phyloP scores from a whole-genome alignment of 2,113 vertebrate genomes.

The Brienomyrus brachyistius region DNA sequence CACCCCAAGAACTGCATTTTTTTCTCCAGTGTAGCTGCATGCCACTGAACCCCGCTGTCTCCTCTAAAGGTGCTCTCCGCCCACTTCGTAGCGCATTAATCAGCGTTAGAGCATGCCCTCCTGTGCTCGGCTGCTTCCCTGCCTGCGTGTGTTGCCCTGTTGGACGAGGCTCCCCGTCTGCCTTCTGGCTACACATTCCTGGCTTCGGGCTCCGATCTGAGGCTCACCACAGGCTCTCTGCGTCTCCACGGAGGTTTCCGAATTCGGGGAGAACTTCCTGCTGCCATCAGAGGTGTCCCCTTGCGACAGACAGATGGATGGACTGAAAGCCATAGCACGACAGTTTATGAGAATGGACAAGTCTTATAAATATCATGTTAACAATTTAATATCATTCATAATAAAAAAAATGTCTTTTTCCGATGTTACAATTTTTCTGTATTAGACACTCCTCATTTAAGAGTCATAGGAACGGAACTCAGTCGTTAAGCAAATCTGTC shows the following conservation, averaged over 20 bases:
- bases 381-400: background rate
- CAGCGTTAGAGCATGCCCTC: background rate
- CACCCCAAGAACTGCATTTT: background rate
- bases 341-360: conserved; percentile 18
- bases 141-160: too few relatives aligned
- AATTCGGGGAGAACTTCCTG: conserved; percentile 73
- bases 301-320: conserved; percentile 70
- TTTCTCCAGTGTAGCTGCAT: background rate
- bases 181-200: background rate
- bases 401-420: conserved; percentile 13
- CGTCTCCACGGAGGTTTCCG: conserved; percentile 69
- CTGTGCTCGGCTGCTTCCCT: background rate
- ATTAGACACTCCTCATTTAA: background rate
- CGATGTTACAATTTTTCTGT: background rate
- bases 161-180: background rate
- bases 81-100: background rate
- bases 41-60: background rate
- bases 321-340: conserved; percentile 41
- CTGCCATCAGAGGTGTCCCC: conserved; percentile 70
- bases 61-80: background rate
- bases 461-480: too few relatives aligned
- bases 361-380: background rate
- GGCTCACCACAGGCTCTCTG: conserved; percentile 72
- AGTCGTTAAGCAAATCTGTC: background rate
- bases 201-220: background rate